Evolutionary conservation across 2,888 invertebrate genomes (phyloP).

Genomic region (Mythimna pallens): DNA sequence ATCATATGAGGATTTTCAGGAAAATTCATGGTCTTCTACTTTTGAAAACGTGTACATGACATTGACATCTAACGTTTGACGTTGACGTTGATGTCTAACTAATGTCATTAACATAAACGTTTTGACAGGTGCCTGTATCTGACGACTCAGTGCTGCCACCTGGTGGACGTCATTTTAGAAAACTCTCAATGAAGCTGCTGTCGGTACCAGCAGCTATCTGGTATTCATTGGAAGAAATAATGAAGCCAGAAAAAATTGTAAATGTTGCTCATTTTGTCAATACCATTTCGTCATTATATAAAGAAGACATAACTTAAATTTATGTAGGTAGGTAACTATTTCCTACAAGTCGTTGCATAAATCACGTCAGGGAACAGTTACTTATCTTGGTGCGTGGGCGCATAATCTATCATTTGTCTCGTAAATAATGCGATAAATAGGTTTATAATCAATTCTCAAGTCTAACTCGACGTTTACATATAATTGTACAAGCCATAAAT

Average conservation of each 20-base stretch:
- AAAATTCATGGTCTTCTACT: no score
- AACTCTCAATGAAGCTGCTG: no score
- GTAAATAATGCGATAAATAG: conserved; percentile 60
- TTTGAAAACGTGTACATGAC: no score
- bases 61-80: no score
- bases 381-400: conserved; percentile 55
- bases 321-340: conserved; percentile 8
- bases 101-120: no score
- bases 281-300: background rate
- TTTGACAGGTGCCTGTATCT: no score
- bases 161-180: no score
- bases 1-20: no score
- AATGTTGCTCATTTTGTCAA: background rate
- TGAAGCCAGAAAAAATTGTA: background rate
- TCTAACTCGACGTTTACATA: conserved; percentile 37
- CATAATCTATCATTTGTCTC: conserved; percentile 60
- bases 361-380: conserved; percentile 42
- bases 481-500: conserved; percentile 60
- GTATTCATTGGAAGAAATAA: background rate
- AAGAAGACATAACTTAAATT: conserved; percentile 27
- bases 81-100: no score
- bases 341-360: conserved; percentile 44
- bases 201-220: background rate
- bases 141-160: no score
- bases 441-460: conserved; percentile 58